These are phyloP conservation scores for Trachymyrmex cornetzi DNA, from an alignment of 1,140 invertebrate genomes.

Conservation along the genomic window DNA sequence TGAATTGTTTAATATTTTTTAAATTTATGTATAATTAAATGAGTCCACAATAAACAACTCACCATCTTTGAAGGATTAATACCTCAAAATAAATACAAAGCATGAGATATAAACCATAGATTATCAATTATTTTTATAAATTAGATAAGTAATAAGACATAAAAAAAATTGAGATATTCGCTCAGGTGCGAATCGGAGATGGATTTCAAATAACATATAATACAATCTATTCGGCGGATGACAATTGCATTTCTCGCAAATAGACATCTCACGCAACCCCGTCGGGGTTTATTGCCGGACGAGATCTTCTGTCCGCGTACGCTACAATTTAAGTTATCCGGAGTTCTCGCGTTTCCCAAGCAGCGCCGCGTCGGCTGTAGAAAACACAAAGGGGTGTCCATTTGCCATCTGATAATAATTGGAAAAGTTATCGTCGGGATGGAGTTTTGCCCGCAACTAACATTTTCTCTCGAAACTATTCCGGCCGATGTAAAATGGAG, in stretches of 20 bases:
- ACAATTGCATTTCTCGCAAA: slow-evolving; percentile 34
- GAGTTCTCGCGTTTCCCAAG: slow-evolving; percentile 42
- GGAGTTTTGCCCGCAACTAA: slow-evolving; percentile 75
- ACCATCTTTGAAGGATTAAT: too few relatives aligned
- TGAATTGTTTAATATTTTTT: too few relatives aligned
- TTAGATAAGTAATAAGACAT: not conserved
- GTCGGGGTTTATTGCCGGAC: slow-evolving; percentile 60
- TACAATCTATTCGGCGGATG: slow-evolving; percentile 37
- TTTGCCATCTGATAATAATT: slow-evolving; percentile 78
- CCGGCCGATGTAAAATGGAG: slow-evolving; percentile 76
- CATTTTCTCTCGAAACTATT: slow-evolving; percentile 70
- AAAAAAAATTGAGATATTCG: slow-evolving; percentile 2
- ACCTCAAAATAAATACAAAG: too few relatives aligned
- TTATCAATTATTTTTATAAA: not conserved
- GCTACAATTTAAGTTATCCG: slow-evolving; percentile 65
- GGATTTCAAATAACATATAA: slow-evolving; percentile 35
- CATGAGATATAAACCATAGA: not conserved
- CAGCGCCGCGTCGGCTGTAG: slow-evolving; percentile 8
- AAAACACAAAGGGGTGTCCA: slow-evolving; percentile 76
- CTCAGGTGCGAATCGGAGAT: slow-evolving; percentile 17
- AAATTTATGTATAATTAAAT: too few relatives aligned
- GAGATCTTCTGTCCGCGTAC: slow-evolving; percentile 29
- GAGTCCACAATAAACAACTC: too few relatives aligned
- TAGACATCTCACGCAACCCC: slow-evolving; percentile 51
- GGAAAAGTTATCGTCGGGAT: slow-evolving; percentile 77